These are phyloP conservation scores for Deroplatys truncata DNA, from an alignment of 2,888 invertebrate species.

Conservation along the genomic window DNA sequence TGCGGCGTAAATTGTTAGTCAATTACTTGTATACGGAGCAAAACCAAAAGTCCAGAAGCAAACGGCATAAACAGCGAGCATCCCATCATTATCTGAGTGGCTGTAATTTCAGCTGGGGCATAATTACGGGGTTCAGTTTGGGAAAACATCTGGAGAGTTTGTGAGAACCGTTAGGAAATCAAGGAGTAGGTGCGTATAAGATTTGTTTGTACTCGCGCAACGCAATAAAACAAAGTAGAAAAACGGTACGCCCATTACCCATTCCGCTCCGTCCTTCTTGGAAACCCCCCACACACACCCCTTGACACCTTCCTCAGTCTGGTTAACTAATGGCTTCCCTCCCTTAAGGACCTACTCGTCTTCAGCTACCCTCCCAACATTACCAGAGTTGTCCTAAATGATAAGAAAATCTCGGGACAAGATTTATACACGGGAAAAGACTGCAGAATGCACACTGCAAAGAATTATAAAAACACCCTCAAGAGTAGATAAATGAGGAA, in stretches of 20 bases:
- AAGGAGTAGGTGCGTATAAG: background rate
- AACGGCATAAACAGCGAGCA: background rate
- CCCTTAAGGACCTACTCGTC: constrained; percentile 23
- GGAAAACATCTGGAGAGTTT: background rate
- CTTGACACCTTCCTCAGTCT: constrained; percentile 16
- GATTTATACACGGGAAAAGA: constrained; percentile 13
- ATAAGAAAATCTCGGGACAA: constrained; percentile 19
- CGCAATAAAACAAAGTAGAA: constrained; percentile 13
- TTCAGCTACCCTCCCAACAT: constrained; percentile 12
- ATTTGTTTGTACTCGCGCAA: constrained; percentile 8
- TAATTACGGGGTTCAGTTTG: background rate
- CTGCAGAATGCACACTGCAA: background rate
- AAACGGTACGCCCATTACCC: constrained; percentile 5
- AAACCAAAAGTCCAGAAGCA: background rate
- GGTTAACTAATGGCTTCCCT: constrained; percentile 20
- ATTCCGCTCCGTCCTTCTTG: background rate
- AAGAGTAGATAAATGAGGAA: constrained; percentile 15
- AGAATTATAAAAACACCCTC: constrained; percentile 9
- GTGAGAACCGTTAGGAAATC: background rate
- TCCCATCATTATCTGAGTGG: background rate
- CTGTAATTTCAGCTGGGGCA: background rate
- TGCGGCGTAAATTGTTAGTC: background rate
- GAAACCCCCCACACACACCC: background rate
- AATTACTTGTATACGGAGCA: too few relatives aligned
- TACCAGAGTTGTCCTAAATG: constrained; percentile 20